Evolutionary conservation across 2,888 invertebrate species (phyloP).

Genomic region (Marronus borbonicus): DNA sequence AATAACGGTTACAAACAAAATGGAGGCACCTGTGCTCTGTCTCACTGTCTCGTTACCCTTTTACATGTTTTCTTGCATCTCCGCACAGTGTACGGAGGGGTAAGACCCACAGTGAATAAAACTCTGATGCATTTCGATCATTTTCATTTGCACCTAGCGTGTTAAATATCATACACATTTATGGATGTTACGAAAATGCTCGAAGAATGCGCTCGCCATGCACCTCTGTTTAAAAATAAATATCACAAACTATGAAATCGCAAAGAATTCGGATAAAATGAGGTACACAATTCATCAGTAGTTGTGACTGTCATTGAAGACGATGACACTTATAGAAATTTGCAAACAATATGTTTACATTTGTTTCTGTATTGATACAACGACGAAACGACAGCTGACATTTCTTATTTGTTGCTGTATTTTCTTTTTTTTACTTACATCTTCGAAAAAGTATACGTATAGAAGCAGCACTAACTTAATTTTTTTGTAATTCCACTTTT

Average conservation of each 20-base stretch:
- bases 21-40: conserved; percentile 66
- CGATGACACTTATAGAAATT: conserved; percentile 22
- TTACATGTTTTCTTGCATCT: neutral
- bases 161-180: neutral
- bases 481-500: conserved; percentile 1
- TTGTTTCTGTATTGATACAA: conserved; percentile 17
- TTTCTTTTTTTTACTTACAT: conserved; percentile 1
- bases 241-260: conserved; percentile 53
- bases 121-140: conserved; percentile 4
- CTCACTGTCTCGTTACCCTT: conserved; percentile 36
- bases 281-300: conserved; percentile 50
- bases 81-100: conserved; percentile 1
- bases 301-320: conserved; percentile 23
- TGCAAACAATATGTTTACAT: conserved; percentile 20
- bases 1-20: conserved; percentile 66
- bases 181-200: neutral
- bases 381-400: conserved; percentile 17
- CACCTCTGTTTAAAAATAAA: conserved; percentile 49
- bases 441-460: conserved; percentile 13
- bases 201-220: conserved; percentile 20
- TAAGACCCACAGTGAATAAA: conserved; percentile 43
- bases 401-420: conserved; percentile 7
- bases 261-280: conserved; percentile 54
- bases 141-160: neutral
- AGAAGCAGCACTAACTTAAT: conserved; percentile 41